phyloP scores from a whole-genome alignment of 2,113 vertebrate genomes.

The Mormyrus iriodes region DNA sequence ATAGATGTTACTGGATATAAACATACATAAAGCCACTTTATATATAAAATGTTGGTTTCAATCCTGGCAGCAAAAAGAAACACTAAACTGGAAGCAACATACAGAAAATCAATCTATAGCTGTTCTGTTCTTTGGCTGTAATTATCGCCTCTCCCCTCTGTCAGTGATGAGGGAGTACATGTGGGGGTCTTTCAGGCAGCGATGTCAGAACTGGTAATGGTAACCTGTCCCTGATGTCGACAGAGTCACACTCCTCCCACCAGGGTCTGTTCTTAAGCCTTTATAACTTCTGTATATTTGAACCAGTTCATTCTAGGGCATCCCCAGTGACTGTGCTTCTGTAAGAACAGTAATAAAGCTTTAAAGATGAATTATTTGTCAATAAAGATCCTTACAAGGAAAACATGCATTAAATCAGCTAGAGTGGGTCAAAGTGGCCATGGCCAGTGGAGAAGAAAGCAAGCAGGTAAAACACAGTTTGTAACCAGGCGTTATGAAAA shows the following conservation, averaged over 20 bases:
- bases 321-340: not conserved
- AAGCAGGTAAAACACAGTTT: not conserved
- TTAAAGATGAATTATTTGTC: not conserved
- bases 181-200: slow-evolving; percentile 13
- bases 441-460: not conserved
- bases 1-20: too few relatives aligned
- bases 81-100: not conserved
- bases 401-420: not conserved
- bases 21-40: not conserved
- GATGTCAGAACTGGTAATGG: slow-evolving; percentile 2
- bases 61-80: not conserved
- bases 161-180: not conserved
- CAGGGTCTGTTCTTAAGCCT: not conserved
- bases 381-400: not conserved
- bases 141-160: not conserved
- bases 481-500: not conserved
- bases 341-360: not conserved
- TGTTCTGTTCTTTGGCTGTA: not conserved
- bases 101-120: not conserved
- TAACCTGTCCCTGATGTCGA: slow-evolving; percentile 13
- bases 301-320: not conserved
- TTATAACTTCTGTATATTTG: not conserved
- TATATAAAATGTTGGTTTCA: not conserved
- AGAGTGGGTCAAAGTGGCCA: not conserved
- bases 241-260: not conserved